phyloP scores from a whole-genome alignment of 2,797 vertebrate genomes.

The Tarsius wallacei region DNA sequence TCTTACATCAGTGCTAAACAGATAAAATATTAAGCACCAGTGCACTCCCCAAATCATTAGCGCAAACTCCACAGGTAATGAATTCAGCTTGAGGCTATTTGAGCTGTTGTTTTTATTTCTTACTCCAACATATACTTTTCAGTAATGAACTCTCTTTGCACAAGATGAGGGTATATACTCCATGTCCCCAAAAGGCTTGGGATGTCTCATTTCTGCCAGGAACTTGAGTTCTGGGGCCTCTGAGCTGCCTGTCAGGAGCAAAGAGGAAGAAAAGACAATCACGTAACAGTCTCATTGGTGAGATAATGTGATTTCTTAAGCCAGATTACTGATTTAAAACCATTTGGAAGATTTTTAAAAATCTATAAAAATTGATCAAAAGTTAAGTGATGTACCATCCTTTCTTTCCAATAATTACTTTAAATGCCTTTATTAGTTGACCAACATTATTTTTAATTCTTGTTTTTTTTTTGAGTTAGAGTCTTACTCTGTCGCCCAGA shows the following conservation, averaged over 20 bases:
- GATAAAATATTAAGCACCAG: slow-evolving; percentile 87
- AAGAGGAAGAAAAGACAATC: slow-evolving; percentile 53
- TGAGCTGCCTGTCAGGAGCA: slow-evolving; percentile 46
- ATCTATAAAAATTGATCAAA: slow-evolving; percentile 55
- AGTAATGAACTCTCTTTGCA: slow-evolving; percentile 79
- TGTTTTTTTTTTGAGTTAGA: too few relatives aligned
- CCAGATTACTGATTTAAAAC: slow-evolving; percentile 68
- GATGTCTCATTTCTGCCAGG: slow-evolving; percentile 66
- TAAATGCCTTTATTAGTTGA: slow-evolving; percentile 38
- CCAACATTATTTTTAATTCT: slow-evolving; percentile 2
- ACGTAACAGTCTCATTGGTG: slow-evolving; percentile 51
- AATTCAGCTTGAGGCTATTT: slow-evolving; percentile 88
- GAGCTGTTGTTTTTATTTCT: slow-evolving; percentile 86
- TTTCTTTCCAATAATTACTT: slow-evolving; percentile 44
- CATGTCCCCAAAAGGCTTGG: slow-evolving; percentile 61
- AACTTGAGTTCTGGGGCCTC: slow-evolving; percentile 72
- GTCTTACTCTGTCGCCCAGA: too few relatives aligned
- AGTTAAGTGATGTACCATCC: neutral
- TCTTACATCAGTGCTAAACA: slow-evolving; percentile 73
- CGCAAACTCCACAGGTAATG: slow-evolving; percentile 87
- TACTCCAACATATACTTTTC: slow-evolving; percentile 68
- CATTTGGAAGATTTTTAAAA: slow-evolving; percentile 22
- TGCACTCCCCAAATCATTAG: slow-evolving; percentile 84
- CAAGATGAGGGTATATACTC: slow-evolving; percentile 51
- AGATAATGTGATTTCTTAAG: slow-evolving; percentile 72